phyloP scores from a whole-genome alignment of 2,888 invertebrate genomes.

The Imbricaverruca yamaguchii region DNA sequence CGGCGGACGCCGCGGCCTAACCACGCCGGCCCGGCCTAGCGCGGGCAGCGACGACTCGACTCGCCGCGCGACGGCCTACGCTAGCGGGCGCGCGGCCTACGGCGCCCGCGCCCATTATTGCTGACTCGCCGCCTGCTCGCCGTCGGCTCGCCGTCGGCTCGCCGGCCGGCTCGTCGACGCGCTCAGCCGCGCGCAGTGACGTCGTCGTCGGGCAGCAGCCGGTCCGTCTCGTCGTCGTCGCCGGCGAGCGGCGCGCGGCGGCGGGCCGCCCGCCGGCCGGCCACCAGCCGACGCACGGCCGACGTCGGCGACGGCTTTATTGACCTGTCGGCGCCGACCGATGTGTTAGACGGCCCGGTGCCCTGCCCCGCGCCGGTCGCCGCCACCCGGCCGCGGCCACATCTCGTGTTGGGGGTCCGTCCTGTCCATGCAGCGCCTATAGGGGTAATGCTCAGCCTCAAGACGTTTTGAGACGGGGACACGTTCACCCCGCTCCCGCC shows the following conservation, averaged over 20 bases:
- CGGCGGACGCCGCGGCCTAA: too few relatives aligned
- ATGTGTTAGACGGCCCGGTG: too few relatives aligned
- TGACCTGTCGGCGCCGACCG: background rate
- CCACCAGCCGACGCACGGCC: conserved; percentile 59
- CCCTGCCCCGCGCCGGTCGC: too few relatives aligned
- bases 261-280: conserved; percentile 43
- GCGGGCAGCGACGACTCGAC: background rate
- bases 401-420: too few relatives aligned
- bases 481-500: too few relatives aligned
- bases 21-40: too few relatives aligned
- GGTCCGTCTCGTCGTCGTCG: conserved; percentile 2
- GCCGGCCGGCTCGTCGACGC: background rate
- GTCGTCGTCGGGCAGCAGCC: background rate
- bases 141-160: too few relatives aligned
- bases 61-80: background rate
- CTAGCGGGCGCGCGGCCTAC: background rate
- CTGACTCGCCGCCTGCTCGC: background rate
- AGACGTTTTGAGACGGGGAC: too few relatives aligned
- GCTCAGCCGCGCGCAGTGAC: background rate
- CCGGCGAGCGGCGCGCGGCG: background rate
- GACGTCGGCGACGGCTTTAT: conserved; percentile 50
- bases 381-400: too few relatives aligned
- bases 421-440: too few relatives aligned
- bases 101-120: background rate
- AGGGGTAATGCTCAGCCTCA: too few relatives aligned